phyloP scores from a whole-genome alignment of 2,888 invertebrate genomes.

The Galerucella nymphaeae region DNA sequence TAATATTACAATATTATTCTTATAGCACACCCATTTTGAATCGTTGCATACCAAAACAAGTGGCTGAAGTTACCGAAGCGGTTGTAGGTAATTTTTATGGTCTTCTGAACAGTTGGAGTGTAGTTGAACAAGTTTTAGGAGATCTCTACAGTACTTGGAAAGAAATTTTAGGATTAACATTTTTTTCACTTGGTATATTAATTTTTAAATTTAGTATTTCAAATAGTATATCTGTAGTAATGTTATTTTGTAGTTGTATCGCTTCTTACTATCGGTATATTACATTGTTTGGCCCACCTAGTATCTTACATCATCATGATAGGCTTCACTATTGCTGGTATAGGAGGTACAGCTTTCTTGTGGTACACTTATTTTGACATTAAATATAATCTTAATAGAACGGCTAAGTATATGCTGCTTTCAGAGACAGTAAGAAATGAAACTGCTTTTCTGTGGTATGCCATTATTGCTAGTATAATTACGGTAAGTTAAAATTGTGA shows the following conservation, averaged over 20 bases:
- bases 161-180: slow-evolving; percentile 83
- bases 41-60: slow-evolving; percentile 85
- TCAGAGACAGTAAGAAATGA: slow-evolving; percentile 88
- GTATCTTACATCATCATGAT: slow-evolving; percentile 92
- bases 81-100: slow-evolving; percentile 80
- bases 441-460: slow-evolving; percentile 84
- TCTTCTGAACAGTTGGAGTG: slow-evolving; percentile 88
- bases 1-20: slow-evolving; percentile 33
- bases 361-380: slow-evolving; percentile 92
- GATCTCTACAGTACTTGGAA: slow-evolving; percentile 91
- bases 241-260: slow-evolving; percentile 77
- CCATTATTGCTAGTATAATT: slow-evolving; percentile 87
- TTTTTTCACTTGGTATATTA: slow-evolving; percentile 82
- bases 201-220: slow-evolving; percentile 30
- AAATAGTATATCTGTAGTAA: slow-evolving; percentile 4
- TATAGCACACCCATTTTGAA: slow-evolving; percentile 81
- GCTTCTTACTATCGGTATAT: slow-evolving; percentile 82
- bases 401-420: slow-evolving; percentile 67
- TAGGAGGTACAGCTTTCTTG: slow-evolving; percentile 81
- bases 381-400: slow-evolving; percentile 72
- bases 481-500: slow-evolving; percentile 72
- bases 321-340: slow-evolving; percentile 78
- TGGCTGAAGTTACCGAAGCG: slow-evolving; percentile 73
- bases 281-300: slow-evolving; percentile 84
- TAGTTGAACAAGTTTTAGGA: slow-evolving; percentile 86